Conservation (phyloP, 2,888 invertebrate species). For the Mantis religiosa region DNA sequence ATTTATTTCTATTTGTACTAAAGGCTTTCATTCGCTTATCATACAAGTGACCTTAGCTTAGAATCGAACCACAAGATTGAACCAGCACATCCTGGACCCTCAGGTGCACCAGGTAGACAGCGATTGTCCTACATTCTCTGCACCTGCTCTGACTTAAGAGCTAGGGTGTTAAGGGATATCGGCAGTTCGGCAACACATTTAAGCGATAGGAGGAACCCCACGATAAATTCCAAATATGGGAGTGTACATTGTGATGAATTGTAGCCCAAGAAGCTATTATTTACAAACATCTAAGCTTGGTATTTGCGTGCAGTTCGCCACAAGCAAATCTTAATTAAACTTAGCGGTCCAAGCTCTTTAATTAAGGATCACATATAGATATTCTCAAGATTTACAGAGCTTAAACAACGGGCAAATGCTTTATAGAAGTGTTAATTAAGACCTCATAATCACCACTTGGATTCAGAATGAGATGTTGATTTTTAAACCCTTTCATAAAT, state of each 20-base stretch:
- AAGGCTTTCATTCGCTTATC: too few relatives aligned
- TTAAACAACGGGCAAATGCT: background rate
- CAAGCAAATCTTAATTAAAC: background rate
- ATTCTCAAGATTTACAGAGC: background rate
- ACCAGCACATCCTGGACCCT: background rate
- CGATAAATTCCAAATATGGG: background rate
- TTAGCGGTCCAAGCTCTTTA: background rate
- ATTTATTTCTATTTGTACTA: too few relatives aligned
- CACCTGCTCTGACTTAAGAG: background rate
- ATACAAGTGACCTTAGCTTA: too few relatives aligned
- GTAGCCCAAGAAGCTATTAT: background rate
- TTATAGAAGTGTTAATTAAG: background rate
- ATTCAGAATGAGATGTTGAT: background rate
- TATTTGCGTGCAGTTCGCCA: background rate
- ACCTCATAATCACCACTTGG: background rate
- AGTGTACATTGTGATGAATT: background rate
- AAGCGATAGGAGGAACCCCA: background rate
- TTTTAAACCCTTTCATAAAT: background rate
- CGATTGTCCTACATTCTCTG: background rate
- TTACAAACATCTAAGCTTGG: background rate
- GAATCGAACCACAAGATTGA: background rate
- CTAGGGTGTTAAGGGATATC: background rate
- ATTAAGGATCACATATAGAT: background rate
- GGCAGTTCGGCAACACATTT: too few relatives aligned
- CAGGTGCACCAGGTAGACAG: background rate